A percentile compares a stretch with the other conserved stretches of the same genome.
phyloP scores from a whole-genome alignment of 2,113 vertebrate genomes.

The Thamnaconus septentrionalis region DNA sequence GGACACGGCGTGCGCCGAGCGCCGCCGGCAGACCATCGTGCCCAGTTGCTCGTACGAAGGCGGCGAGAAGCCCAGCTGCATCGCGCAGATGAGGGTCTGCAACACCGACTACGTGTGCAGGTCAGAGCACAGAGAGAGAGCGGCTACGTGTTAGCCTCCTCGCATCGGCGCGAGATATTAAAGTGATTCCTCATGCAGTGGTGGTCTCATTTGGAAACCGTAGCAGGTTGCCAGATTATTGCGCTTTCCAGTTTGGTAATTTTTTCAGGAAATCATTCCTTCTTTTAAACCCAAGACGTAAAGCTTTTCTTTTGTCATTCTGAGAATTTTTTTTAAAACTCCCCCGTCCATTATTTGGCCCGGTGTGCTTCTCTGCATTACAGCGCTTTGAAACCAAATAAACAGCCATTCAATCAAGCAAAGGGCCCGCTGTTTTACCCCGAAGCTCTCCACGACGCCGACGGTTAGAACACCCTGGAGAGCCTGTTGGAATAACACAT shows the following conservation, averaged over 20 bases:
- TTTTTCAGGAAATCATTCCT: slow-evolving; percentile 10
- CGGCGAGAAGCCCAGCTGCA: slow-evolving; percentile 83
- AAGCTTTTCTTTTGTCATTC: not conserved
- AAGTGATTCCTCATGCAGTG: slow-evolving; percentile 13
- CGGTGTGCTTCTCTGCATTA: slow-evolving; percentile 7
- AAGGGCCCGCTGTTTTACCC: slow-evolving; percentile 61
- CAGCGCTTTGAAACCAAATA: slow-evolving; percentile 50
- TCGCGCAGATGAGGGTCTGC: slow-evolving; percentile 84
- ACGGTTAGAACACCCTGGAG: slow-evolving; percentile 63
- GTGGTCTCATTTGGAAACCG: slow-evolving; percentile 6
- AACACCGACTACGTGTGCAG: slow-evolving; percentile 88
- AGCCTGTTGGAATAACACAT: slow-evolving; percentile 70
- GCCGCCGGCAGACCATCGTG: slow-evolving; percentile 91
- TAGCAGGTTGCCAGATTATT: slow-evolving; percentile 24
- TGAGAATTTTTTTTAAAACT: too few species aligned
- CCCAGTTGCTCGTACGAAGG: slow-evolving; percentile 89
- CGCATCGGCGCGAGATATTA: slow-evolving; percentile 11
- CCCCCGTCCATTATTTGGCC: slow-evolving; percentile 28
- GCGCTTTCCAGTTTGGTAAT: slow-evolving; percentile 13
- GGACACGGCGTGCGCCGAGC: slow-evolving; percentile 87
- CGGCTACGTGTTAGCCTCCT: slow-evolving; percentile 3
- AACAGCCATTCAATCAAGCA: slow-evolving; percentile 64
- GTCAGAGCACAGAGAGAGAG: slow-evolving; percentile 65
- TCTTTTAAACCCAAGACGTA: slow-evolving; percentile 10
- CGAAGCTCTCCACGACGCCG: slow-evolving; percentile 58